Percentiles rank a stretch among this genome's conserved stretches.
Conservation (phyloP, 2,888 invertebrate genomes). For the Caenorhabditis sinica region DNA sequence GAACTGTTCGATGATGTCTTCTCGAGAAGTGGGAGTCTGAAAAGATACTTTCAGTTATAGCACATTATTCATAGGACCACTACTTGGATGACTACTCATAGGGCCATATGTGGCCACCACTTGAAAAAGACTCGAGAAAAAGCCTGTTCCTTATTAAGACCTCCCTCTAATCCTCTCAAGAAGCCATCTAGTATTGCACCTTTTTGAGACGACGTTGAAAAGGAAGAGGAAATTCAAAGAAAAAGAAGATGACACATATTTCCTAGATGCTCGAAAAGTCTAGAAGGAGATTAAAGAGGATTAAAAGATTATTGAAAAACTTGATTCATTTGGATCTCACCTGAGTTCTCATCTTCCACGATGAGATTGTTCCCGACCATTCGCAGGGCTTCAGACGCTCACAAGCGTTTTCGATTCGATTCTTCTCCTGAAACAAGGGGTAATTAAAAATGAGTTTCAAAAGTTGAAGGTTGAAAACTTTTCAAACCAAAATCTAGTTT, state of each 20-base stretch:
- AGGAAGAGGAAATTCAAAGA: neutral
- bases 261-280: neutral
- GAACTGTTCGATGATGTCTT: slow-evolving; percentile 56
- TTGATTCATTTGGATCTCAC: slow-evolving; percentile 25
- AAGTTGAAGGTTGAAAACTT: too few relatives aligned
- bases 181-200: slow-evolving; percentile 24
- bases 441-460: neutral
- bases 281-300: slow-evolving; percentile 5
- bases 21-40: slow-evolving; percentile 46
- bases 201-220: slow-evolving; percentile 9
- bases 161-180: slow-evolving; percentile 23
- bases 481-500: too few relatives aligned
- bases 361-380: slow-evolving; percentile 57
- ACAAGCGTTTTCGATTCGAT: slow-evolving; percentile 66
- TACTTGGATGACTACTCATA: neutral
- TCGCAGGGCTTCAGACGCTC: slow-evolving; percentile 64
- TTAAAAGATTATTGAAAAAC: slow-evolving; percentile 8
- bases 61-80: neutral
- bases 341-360: slow-evolving; percentile 57
- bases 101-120: neutral
- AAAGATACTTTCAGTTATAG: too few relatives aligned
- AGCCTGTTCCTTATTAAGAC: slow-evolving; percentile 15
- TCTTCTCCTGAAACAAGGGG: slow-evolving; percentile 65
- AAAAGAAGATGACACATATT: slow-evolving; percentile 7
- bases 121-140: neutral